Conservation (phyloP, 2,113 vertebrate species). For the Sebastes schlegelii region DNA sequence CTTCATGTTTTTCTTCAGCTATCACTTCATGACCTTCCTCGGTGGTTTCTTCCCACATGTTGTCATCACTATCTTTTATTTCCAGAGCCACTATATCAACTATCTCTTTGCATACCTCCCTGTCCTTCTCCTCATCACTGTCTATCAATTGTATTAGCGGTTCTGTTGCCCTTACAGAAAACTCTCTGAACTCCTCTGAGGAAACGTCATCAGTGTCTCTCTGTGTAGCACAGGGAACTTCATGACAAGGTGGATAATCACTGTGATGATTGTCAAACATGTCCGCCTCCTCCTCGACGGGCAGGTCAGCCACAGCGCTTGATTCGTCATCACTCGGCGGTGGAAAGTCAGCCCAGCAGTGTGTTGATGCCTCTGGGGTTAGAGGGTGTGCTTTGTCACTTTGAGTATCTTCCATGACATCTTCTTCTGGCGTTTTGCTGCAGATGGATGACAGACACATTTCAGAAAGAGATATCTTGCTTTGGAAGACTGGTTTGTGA, state of each 20-base stretch:
- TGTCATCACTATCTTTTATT: conserved; percentile 1
- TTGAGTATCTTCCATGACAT: neutral
- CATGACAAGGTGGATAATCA: conserved; percentile 5
- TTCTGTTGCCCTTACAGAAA: neutral
- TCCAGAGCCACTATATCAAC: neutral
- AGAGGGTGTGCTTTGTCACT: conserved; percentile 19
- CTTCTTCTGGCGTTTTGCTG: conserved; percentile 37
- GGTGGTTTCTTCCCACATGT: neutral
- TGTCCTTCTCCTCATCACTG: neutral
- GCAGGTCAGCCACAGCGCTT: neutral
- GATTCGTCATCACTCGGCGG: neutral
- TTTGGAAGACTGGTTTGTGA: neutral
- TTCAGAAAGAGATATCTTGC: neutral
- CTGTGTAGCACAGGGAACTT: neutral
- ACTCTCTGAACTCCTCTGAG: conserved; percentile 15
- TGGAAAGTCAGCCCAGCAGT: conserved; percentile 3
- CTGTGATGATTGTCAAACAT: conserved; percentile 3
- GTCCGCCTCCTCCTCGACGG: conserved; percentile 1
- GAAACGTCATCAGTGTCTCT: conserved; percentile 2
- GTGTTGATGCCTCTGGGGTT: conserved; percentile 7
- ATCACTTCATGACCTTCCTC: neutral
- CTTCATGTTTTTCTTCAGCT: neutral
- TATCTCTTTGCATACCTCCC: neutral
- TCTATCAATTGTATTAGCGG: neutral
- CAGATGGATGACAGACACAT: conserved; percentile 22